These are phyloP conservation scores for Tanypteryx hageni DNA, from an alignment of 2,888 invertebrate genomes.

Conservation along the genomic window DNA sequence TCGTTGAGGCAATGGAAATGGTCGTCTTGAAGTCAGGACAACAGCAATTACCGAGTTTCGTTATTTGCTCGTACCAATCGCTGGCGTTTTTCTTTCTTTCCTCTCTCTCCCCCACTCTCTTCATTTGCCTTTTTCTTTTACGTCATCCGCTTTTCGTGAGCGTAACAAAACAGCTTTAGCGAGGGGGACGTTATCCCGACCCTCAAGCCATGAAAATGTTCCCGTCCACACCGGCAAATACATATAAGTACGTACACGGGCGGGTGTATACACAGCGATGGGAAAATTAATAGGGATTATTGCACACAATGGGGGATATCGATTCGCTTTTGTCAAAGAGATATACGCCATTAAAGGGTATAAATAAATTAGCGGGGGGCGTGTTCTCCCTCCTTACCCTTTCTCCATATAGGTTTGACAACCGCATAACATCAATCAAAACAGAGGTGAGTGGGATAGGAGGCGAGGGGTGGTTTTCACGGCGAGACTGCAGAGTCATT, in stretches of 20 bases:
- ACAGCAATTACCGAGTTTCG: not conserved
- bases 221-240: not conserved
- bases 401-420: conserved; percentile 21
- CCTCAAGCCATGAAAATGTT: not conserved
- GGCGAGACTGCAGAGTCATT: conserved; percentile 52
- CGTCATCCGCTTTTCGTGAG: not conserved
- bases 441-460: not conserved
- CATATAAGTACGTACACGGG: not conserved
- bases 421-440: conserved; percentile 58
- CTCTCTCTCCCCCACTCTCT: not conserved
- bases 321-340: conserved; percentile 21
- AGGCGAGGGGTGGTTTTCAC: not conserved
- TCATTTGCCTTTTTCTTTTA: not conserved
- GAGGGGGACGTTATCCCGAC: not conserved
- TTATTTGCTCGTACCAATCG: not conserved
- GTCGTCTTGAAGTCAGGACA: not conserved
- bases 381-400: not conserved
- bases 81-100: not conserved
- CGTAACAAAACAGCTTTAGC: no score
- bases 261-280: not conserved
- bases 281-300: conserved; percentile 44
- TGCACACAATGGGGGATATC: conserved; percentile 31
- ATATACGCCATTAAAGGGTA: conserved; percentile 45
- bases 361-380: conserved; percentile 40
- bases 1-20: not conserved